Conservation (phyloP, 1,140 invertebrate genomes). For the Leptinotarsa defecta region DNA sequence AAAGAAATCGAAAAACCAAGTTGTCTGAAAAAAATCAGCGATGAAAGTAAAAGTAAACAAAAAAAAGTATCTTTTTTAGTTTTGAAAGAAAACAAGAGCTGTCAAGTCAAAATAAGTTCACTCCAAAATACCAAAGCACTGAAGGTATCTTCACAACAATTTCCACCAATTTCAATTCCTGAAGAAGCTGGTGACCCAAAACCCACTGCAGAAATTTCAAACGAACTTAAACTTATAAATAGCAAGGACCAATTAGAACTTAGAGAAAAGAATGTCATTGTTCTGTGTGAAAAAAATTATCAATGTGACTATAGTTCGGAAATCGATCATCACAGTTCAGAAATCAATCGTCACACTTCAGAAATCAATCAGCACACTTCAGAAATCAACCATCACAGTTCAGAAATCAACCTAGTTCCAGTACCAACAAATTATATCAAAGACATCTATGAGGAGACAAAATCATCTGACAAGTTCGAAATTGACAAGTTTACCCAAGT, state of each 20-base stretch:
- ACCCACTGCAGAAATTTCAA: not conserved
- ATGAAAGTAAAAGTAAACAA: conserved; percentile 22
- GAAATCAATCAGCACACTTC: not conserved
- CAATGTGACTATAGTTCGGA: not conserved
- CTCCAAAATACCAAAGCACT: conserved; percentile 19
- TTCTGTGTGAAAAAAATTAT: not conserved
- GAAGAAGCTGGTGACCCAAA: not conserved
- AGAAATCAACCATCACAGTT: not conserved
- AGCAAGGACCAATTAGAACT: not conserved
- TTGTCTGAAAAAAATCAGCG: conserved; percentile 19
- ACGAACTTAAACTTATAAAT: not conserved
- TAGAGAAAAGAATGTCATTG: not conserved
- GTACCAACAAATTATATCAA: not conserved
- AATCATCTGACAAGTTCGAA: not conserved
- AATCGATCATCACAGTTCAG: not conserved
- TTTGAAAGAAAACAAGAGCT: conserved; percentile 28
- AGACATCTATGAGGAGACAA: conserved; percentile 2
- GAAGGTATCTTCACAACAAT: conserved; percentile 17
- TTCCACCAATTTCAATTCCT: not conserved
- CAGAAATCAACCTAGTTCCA: not conserved
- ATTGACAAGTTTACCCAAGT: conserved; percentile 22
- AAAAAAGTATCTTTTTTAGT: conserved; percentile 25
- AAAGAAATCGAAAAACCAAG: conserved; percentile 5
- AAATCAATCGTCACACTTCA: not conserved
- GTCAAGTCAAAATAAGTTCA: conserved; percentile 29